Evolutionary conservation across 2,113 vertebrate genomes (phyloP).

Genomic region (Sphaerodactylus townsendi): DNA sequence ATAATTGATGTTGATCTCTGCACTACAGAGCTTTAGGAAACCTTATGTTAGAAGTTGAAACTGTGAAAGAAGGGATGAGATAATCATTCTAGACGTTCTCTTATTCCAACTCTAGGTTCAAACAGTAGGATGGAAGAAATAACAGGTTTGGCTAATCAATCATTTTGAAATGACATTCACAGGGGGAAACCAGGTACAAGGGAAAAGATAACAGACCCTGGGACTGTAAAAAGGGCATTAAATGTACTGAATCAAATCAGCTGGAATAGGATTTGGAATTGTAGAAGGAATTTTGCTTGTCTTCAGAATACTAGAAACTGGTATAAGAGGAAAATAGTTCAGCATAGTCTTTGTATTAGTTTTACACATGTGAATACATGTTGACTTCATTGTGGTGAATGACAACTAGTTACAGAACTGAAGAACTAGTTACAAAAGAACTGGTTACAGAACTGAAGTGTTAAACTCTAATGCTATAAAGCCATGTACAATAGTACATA

Average conservation of each 20-base stretch:
- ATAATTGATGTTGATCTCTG: neutral
- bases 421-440: neutral
- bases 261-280: constrained; percentile 37
- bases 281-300: constrained; percentile 2
- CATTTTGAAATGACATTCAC: constrained; percentile 23
- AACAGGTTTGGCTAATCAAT: constrained; percentile 22
- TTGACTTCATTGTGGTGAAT: neutral
- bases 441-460: neutral
- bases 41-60: neutral
- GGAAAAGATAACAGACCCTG: constrained; percentile 48
- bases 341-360: neutral
- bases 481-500: neutral
- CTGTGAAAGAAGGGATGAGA: neutral
- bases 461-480: neutral
- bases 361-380: neutral
- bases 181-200: constrained; percentile 23
- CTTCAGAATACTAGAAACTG: constrained; percentile 14
- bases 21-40: neutral
- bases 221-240: constrained; percentile 10
- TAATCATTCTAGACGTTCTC: constrained; percentile 22
- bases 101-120: constrained; percentile 35
- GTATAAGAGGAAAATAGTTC: neutral
- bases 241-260: constrained; percentile 33
- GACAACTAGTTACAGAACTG: neutral
- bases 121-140: constrained; percentile 28